These are phyloP conservation scores for Fragum whitleyi DNA, from an alignment of 2,888 invertebrate genomes.

Conservation along the genomic window DNA sequence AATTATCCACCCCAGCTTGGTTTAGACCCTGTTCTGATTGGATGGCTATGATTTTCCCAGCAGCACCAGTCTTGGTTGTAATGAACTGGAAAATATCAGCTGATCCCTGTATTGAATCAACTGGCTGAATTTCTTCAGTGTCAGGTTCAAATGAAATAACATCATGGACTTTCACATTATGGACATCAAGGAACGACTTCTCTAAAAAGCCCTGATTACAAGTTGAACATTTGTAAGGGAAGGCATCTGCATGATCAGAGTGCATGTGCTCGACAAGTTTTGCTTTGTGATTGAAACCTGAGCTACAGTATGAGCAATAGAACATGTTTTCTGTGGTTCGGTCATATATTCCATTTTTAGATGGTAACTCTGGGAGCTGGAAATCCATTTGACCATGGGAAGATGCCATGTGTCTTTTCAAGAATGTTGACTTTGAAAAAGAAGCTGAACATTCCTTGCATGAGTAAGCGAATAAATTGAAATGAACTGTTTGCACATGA, in stretches of 20 bases:
- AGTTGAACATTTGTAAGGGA: constrained; percentile 70
- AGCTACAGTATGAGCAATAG: constrained; percentile 72
- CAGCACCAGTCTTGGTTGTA: constrained; percentile 38
- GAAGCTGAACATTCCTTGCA: constrained; percentile 67
- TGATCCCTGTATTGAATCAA: not conserved
- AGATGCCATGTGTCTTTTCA: constrained; percentile 74
- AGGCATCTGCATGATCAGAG: constrained; percentile 69
- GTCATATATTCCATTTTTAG: constrained; percentile 69
- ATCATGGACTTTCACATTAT: constrained; percentile 69
- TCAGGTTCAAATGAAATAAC: constrained; percentile 28
- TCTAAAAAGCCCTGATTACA: constrained; percentile 77
- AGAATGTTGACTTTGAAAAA: constrained; percentile 63
- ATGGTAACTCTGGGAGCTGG: constrained; percentile 39
- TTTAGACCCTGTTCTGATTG: constrained; percentile 1
- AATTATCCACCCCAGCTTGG: not conserved
- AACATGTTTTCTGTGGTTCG: constrained; percentile 68
- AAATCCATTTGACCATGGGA: constrained; percentile 65
- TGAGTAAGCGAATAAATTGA: constrained; percentile 71
- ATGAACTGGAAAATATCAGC: constrained; percentile 53
- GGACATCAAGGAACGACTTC: constrained; percentile 68
- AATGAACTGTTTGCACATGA: constrained; percentile 74
- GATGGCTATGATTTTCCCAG: constrained; percentile 30
- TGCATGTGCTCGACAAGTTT: constrained; percentile 77
- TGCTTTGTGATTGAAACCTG: constrained; percentile 73
- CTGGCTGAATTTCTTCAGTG: constrained; percentile 23